Evolutionary conservation across 2,888 invertebrate species (phyloP).

Genomic region (Macaria liturata): DNA sequence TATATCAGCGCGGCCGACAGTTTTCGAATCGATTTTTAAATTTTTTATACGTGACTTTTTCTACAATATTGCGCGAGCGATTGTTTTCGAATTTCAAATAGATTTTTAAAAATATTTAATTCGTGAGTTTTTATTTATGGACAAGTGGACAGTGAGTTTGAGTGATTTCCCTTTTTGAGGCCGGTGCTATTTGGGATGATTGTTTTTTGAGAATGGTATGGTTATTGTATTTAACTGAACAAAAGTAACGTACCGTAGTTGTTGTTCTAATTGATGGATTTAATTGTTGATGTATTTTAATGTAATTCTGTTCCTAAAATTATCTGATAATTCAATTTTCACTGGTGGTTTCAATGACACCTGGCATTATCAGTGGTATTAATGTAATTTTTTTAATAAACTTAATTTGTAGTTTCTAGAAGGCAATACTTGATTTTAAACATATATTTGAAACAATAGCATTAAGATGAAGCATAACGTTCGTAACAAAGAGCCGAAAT

Average conservation of each 20-base stretch:
- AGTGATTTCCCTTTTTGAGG: constrained; percentile 50
- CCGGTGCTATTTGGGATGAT: constrained; percentile 39
- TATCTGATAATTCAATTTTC: too few relatives aligned
- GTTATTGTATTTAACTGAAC: constrained; percentile 7
- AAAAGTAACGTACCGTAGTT: too few relatives aligned
- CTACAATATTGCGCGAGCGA: too few relatives aligned
- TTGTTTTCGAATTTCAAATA: too few relatives aligned
- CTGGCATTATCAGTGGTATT: neutral
- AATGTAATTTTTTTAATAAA: too few relatives aligned
- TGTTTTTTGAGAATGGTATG: constrained; percentile 39
- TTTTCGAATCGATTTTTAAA: constrained; percentile 2
- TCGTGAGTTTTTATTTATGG: constrained; percentile 26
- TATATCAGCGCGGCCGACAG: constrained; percentile 15
- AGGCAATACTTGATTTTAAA: too few relatives aligned
- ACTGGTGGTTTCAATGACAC: neutral
- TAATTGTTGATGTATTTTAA: too few relatives aligned
- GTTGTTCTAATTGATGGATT: too few relatives aligned
- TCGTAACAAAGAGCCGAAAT: constrained; percentile 18
- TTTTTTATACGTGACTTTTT: too few relatives aligned
- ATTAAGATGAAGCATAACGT: constrained; percentile 3
- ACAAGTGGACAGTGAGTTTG: constrained; percentile 41
- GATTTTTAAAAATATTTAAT: neutral
- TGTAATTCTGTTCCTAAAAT: too few relatives aligned
- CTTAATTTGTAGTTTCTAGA: too few relatives aligned
- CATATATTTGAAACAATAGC: constrained; percentile 4